Base-by-base conservation (phyloP, 2,888 invertebrate species). In the Candidula unifasciata region DNA sequence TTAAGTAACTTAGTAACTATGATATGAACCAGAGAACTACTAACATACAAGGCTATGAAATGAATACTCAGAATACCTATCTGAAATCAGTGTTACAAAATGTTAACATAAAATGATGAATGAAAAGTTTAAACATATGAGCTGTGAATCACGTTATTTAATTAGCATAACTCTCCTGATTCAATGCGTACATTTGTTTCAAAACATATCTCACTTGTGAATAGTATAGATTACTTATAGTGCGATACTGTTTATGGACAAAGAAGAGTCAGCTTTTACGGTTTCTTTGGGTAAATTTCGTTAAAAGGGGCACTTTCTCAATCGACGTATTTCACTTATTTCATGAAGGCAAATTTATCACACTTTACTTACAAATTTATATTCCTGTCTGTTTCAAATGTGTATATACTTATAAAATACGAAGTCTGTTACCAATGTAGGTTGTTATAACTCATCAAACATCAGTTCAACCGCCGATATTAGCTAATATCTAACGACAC, bases 221-320 rank as follows among this genome's bases (percentile, higher is more conserved):
- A 13, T 44, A 6, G 13, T 10, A 44, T 44, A 44, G 13, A 44
- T 44, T 44, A 44, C 44, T 44, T 44, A 44, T 44, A 44, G 44
- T 44, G 44, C 44, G 44, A 44, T 16, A 16, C 3, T 24, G 10
- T 3, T 73, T 44, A 52, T 52, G 18, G 54, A 74, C 54, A 54
- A 54, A 74, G 21, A 54, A 16, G 16, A 52, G 44, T 71, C 71
- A 71, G 37, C 73, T 35, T 24, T 79, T 79, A 52, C 79, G 79
- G 79, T 68, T 68, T 8, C 66, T 66, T 68, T 44, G 66, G 10
- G 68, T 24, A 79, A 79, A 66, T 44, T 79, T 79, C 79, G 79
- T 66, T 52, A 79, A 79, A 66, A 2, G 44, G 79, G 35, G 79
- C 79, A 79, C 37, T 66, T 64, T 68, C 0, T 24, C 44, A n/a